A percentile compares a stretch with the other conserved stretches of the same genome.
Evolutionary conservation across 2,797 vertebrate genomes (phyloP).

Genomic region (Myotis daubentonii): DNA sequence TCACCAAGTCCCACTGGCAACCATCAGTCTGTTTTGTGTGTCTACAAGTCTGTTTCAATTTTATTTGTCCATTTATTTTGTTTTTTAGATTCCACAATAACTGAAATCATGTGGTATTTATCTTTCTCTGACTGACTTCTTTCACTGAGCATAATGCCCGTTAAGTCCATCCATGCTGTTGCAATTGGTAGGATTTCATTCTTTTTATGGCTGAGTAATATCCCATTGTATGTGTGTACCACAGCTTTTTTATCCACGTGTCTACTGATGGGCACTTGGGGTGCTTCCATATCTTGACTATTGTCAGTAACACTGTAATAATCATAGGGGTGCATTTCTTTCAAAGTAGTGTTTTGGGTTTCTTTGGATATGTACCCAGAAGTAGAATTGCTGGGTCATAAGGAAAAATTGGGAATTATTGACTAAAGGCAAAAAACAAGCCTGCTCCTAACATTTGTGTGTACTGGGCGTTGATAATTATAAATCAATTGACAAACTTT

Average conservation of each 20-base stretch:
- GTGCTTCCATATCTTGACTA: not conserved
- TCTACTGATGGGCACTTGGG: not conserved
- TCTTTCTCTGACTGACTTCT: not conserved
- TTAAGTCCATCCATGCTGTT: not conserved
- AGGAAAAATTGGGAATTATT: not conserved
- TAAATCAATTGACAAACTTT: not conserved
- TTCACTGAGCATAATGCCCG: not conserved
- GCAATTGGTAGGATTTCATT: not conserved
- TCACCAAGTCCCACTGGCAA: not conserved
- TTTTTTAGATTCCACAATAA: not conserved
- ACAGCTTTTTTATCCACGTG: not conserved
- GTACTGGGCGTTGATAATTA: not conserved
- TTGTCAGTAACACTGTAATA: not conserved
- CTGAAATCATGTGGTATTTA: not conserved
- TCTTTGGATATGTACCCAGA: not conserved
- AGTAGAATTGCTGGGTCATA: not conserved
- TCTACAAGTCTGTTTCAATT: not conserved
- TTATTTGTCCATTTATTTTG: not conserved
- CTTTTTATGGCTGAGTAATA: not conserved
- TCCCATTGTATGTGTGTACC: not conserved
- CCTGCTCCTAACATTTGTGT: not conserved
- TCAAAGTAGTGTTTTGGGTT: not conserved
- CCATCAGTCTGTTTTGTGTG: not conserved
- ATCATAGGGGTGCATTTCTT: not conserved
- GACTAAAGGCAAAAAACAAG: not conserved